Conservation (phyloP, 2,888 invertebrate genomes). For the Pseudococcus jackbeardsleyi region DNA sequence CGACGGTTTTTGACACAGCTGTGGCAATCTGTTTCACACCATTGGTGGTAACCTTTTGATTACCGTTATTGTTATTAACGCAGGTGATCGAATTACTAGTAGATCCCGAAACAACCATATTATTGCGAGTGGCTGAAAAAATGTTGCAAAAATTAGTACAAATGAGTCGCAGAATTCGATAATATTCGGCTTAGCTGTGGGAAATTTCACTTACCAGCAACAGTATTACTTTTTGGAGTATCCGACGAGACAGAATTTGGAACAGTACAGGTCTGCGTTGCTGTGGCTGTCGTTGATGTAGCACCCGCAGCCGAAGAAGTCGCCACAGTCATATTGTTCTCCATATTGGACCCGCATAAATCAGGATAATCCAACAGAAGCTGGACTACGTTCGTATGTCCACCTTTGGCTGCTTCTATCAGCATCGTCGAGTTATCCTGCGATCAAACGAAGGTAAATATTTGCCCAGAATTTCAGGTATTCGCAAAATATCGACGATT, state of each 20-base stretch:
- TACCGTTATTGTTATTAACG: conserved; percentile 38
- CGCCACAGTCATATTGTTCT: neutral
- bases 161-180: neutral
- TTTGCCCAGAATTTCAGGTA: no score
- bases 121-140: conserved; percentile 45
- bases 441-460: conserved; percentile 64
- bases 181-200: neutral
- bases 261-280: conserved; percentile 57
- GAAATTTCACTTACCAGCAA: neutral
- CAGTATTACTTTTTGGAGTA: conserved; percentile 34
- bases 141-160: neutral
- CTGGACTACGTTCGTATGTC: conserved; percentile 95
- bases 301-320: neutral
- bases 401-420: conserved; percentile 98
- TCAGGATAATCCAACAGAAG: conserved; percentile 94
- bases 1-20: conserved; percentile 59
- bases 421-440: conserved; percentile 97
- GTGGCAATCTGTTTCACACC: conserved; percentile 55
- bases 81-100: conserved; percentile 50
- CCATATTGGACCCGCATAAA: conserved; percentile 70
- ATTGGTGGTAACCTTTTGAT: conserved; percentile 41
- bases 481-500: conserved; percentile 46
- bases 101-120: conserved; percentile 53
- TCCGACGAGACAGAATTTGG: conserved; percentile 40
- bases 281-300: conserved; percentile 43